phyloP scores from a whole-genome alignment of 1,140 invertebrate species.

The Forficula auricularia region DNA sequence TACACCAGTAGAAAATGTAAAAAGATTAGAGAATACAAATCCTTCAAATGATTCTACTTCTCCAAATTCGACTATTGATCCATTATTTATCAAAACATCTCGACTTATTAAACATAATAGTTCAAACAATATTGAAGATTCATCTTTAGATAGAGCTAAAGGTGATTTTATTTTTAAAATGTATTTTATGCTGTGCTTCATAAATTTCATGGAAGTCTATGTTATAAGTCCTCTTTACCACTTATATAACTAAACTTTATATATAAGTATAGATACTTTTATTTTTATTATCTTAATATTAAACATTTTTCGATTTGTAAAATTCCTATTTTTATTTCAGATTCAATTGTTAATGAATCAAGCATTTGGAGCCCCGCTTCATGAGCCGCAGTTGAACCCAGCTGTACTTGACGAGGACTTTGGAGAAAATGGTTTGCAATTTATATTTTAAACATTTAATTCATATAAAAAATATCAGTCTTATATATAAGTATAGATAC shows the following conservation, averaged over 20 bases:
- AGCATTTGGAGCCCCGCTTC: constrained; percentile 10
- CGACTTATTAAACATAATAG: too few relatives aligned
- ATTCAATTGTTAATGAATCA: constrained; percentile 14
- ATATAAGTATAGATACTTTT: too few relatives aligned
- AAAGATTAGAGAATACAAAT: constrained; percentile 10
- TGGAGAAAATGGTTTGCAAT: constrained; percentile 10
- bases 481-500: too few relatives aligned
- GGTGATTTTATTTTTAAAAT: background rate
- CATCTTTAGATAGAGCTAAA: background rate
- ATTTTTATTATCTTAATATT: background rate
- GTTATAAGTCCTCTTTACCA: background rate
- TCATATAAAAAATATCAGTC: constrained; percentile 23
- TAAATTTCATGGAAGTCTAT: background rate
- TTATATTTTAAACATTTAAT: constrained; percentile 12
- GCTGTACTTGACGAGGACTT: constrained; percentile 1
- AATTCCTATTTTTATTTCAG: constrained; percentile 5
- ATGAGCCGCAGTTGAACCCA: too few relatives aligned
- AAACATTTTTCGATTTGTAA: background rate
- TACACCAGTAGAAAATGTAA: constrained; percentile 9
- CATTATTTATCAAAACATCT: too few relatives aligned
- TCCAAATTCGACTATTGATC: background rate
- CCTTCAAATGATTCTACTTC: background rate
- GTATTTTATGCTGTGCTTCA: constrained; percentile 1
- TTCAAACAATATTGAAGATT: constrained; percentile 2
- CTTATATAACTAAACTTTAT: background rate